Evolutionary conservation across 2,113 vertebrate species (phyloP).

Genomic region (Butastur rufipennis): DNA sequence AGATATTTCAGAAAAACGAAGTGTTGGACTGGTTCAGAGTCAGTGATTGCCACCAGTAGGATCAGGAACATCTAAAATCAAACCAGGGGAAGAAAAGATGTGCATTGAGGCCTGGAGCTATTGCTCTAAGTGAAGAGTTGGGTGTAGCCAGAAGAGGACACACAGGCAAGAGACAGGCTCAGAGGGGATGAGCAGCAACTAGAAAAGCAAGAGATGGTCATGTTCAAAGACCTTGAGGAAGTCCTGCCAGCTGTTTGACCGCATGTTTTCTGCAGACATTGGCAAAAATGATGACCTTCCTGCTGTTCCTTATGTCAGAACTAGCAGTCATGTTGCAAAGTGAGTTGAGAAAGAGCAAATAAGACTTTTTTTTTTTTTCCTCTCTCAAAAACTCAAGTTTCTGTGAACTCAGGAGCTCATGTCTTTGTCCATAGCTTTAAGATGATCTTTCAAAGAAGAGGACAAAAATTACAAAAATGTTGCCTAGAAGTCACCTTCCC

Average conservation of each 20-base stretch:
- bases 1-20: not conserved
- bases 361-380: not conserved
- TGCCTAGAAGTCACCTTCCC: not conserved
- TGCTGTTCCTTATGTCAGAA: not conserved
- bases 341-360: not conserved
- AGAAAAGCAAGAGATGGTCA: not conserved
- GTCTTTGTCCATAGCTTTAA: not conserved
- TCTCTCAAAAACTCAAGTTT: not conserved
- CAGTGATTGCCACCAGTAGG: not conserved
- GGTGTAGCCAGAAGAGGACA: not conserved
- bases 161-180: not conserved
- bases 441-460: not conserved
- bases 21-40: not conserved
- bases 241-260: not conserved
- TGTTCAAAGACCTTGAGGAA: not conserved
- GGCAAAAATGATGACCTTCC: not conserved
- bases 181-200: not conserved
- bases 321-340: not conserved
- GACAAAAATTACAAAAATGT: not conserved
- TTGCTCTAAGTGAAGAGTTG: not conserved
- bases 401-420: not conserved
- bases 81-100: not conserved
- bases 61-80: not conserved
- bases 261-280: not conserved
- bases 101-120: not conserved